Conservation (phyloP, 1,140 invertebrate species). For the Apis dorsata region DNA sequence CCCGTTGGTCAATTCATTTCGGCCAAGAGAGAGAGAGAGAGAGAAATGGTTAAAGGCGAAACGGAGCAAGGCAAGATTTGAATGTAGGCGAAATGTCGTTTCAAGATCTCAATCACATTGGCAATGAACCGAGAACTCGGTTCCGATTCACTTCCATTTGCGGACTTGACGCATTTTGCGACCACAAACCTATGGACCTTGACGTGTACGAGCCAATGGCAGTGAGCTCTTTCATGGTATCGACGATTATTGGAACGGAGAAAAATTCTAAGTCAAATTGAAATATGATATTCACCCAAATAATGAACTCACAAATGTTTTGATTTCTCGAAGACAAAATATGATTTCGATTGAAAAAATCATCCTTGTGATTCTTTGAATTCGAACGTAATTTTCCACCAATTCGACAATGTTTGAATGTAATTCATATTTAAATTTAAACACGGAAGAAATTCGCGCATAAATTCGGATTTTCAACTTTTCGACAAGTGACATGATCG, state of each 20-base stretch:
- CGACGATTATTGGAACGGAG: slow-evolving; percentile 35
- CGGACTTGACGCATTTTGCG: slow-evolving; percentile 47
- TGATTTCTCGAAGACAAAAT: slow-evolving; percentile 1
- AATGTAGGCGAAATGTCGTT: slow-evolving; percentile 1
- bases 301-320: slow-evolving; percentile 26
- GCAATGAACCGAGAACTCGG: slow-evolving; percentile 37
- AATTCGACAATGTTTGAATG: neutral
- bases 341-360: neutral
- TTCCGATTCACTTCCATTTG: slow-evolving; percentile 38
- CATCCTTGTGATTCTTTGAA: neutral
- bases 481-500: too few species aligned
- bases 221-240: slow-evolving; percentile 42
- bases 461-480: too few species aligned
- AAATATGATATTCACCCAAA: slow-evolving; percentile 50
- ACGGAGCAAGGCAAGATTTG: neutral
- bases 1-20: neutral
- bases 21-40: too few species aligned
- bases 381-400: too few species aligned
- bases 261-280: slow-evolving; percentile 54
- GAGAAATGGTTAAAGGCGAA: neutral
- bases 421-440: neutral
- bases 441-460: neutral
- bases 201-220: slow-evolving; percentile 50
- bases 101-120: slow-evolving; percentile 10
- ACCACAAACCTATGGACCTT: slow-evolving; percentile 44